Base-by-base conservation (phyloP, 2,797 vertebrate species). In the Lateolabrax maculatus region DNA sequence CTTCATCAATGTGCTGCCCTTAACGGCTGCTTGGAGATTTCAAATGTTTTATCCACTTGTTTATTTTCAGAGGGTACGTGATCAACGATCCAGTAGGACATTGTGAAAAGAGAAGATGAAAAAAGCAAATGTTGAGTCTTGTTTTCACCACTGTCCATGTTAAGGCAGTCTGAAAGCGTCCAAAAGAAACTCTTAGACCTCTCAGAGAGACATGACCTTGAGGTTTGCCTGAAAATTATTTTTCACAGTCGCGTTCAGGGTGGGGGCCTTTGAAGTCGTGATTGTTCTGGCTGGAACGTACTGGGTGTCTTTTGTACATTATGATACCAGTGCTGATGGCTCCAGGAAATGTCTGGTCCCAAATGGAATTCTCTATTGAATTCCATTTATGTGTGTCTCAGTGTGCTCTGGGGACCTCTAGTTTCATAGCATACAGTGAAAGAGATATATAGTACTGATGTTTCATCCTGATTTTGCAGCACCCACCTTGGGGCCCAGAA, bases 281-380 rank as follows among this genome's bases (percentile, higher is more conserved):
- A 90, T 94, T 92, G 87, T 89, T 89, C 84, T 53, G 79, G 66
- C 57, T 77, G 61, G 79, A 90, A 85, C 18, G 9, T 60, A 77
- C 79, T 57, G 60, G n/a, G 55, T 61, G 70, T 80, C 84, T 87
- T 90, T 91, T 86, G 71, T 75, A 84, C 79, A 77, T 87, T 88
- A 85, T 77, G 80, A 81, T 77, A 74, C 67, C 63, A 74, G 73
- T 41, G 61, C 74, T 84, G 79, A 87, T 84, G 87, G 86, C 92
- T 90, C 19, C 29, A 79, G 88, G 90, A 91, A 88, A 86, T 67
- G 80, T 90, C 86, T 87, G 62, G 75, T 88, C 83, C 77, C 76
- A 81, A 88, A 90, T 88, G 80, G 67, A 89, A 90, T 85, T 86
- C 80, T 84, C 79, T 79, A 41, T 75, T 81, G 80, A 92, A 90